Evolutionary conservation across 2,113 vertebrate genomes (phyloP), one percentile per base, ranked within the genome.

Genomic region (Callaeas wilsoni): DNA sequence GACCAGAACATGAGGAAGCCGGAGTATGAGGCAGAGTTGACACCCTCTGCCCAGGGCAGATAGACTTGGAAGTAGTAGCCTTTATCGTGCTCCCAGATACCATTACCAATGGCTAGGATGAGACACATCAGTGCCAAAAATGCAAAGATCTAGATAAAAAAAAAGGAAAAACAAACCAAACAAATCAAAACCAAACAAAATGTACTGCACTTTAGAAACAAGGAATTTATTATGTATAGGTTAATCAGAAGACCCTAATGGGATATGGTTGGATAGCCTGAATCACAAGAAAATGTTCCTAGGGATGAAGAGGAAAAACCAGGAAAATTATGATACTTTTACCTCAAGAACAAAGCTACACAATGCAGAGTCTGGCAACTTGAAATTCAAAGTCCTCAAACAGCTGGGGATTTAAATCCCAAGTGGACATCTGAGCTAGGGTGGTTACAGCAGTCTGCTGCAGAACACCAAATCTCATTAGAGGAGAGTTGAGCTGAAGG

Each of bases 1-100:
- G 99, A 99, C 99, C 99, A 99, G 98, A 99, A 99, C 91, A 98
- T 90, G 71, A 99, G 98, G 97, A 98, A 97, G 22, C 97, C 98
- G 0, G 99, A 99, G 75, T 98, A 97, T 53, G 88, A 12, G 8
- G 98, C 94, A 10, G 98, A 97, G 64, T n/a, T 79, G 7, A 98
- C 70, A 4, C 97, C 98, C 15, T 92, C 52, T 16, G 97, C 94
- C 78, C 98, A 98, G 20, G 99, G 99, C 71, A 99, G 97, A 96
- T 98, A 99, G 41, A 93, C 95, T 16, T 98, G 98, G 97, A 99
- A 99, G 71, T 96, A 85, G 27, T 97, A 98, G 79, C 99, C 99
- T 53, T 97, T 98, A 17, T 85, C 94, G 32, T 83, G 52, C 74
- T 99, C 98, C 99, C 99, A 99, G 93, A 99, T 97, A 11, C 97